Base-by-base conservation (phyloP, 2,888 invertebrate species). In the Oxystoma pomonae region DNA sequence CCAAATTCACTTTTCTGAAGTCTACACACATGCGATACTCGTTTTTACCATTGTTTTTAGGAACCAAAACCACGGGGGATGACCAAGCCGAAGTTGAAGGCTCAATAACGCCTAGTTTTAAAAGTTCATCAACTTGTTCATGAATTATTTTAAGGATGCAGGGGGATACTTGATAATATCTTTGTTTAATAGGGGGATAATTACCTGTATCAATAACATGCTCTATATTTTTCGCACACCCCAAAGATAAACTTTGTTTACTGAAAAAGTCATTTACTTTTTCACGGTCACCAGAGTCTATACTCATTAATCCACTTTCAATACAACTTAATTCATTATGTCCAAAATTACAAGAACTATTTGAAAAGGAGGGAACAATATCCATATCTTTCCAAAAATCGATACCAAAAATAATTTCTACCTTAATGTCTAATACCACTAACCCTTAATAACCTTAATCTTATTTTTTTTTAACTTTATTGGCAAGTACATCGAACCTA, bases 311-410 rank as follows among this genome's bases (percentile, higher is more conserved):
- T 5, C 53, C 16, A 19, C 5, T 53, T 9, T 53, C 53, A 16
- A 3, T 53, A 17, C 17, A 16, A 17, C n/a, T 7, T 16, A 53
- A 53, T 5, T n/a, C 7, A 7, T 3, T 18, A 18, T 53, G 7
- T 7, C 57, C n/a, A 20, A 57, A 57, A 19, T 3, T 16, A 7
- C 57, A 57, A n/a, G 20, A 21, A 21, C 18, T 57, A 18, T 57
- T 20, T 9, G 20, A 7, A 20, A 50, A 57, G 17, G 49, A 16
- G 9, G 65, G 19, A 55, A 61, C 59, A 9, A 63, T 61, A n/a
- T 64, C 52, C 60, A 66, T 64, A n/a, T 61, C 61, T 18, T 35
- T 56, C 64, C 64, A 66, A 58, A 64, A 66, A 57, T 64, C 59
- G 16, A 64, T 60, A 2, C 66, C 64, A 17, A 64, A 62, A 20